These are phyloP conservation scores for Drosophila maculinotata DNA, from an alignment of 2,888 invertebrate species.

Conservation along the genomic window DNA sequence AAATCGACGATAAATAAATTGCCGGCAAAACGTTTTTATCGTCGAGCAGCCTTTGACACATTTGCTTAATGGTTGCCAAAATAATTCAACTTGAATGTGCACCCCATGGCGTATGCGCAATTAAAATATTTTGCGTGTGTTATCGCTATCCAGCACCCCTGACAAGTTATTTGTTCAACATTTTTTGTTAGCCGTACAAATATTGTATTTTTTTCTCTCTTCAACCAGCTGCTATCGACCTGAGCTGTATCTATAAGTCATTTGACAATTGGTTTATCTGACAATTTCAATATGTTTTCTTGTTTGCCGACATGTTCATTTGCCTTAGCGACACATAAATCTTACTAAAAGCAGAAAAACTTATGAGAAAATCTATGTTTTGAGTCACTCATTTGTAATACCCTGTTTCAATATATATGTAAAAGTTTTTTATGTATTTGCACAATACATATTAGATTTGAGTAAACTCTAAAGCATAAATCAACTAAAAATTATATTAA, in stretches of 20 bases:
- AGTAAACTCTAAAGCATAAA: too few species aligned
- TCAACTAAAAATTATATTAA: too few species aligned
- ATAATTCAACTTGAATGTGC: slow-evolving; percentile 21
- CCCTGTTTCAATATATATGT: not conserved
- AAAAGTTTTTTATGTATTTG: too few species aligned
- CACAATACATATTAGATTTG: too few species aligned
- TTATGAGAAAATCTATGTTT: slow-evolving; percentile 24
- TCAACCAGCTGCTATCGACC: not conserved
- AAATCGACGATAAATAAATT: slow-evolving; percentile 69
- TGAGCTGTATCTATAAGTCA: slow-evolving; percentile 16
- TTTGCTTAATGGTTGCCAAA: slow-evolving; percentile 50
- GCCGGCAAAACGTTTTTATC: slow-evolving; percentile 65
- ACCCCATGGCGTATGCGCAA: slow-evolving; percentile 62
- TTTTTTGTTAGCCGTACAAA: slow-evolving; percentile 5
- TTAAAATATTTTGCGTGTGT: slow-evolving; percentile 58
- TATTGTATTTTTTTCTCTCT: not conserved
- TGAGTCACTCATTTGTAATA: slow-evolving; percentile 12
- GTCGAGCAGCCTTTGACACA: slow-evolving; percentile 70
- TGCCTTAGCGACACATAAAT: slow-evolving; percentile 57
- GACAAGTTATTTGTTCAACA: slow-evolving; percentile 30
- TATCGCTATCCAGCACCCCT: slow-evolving; percentile 26
- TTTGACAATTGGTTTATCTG: slow-evolving; percentile 63
- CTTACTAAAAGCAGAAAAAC: slow-evolving; percentile 29
- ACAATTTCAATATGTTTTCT: slow-evolving; percentile 70
- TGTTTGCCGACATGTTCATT: slow-evolving; percentile 39